Conservation (phyloP, 2,113 vertebrate species). For the Nycticebus coucang region DNA sequence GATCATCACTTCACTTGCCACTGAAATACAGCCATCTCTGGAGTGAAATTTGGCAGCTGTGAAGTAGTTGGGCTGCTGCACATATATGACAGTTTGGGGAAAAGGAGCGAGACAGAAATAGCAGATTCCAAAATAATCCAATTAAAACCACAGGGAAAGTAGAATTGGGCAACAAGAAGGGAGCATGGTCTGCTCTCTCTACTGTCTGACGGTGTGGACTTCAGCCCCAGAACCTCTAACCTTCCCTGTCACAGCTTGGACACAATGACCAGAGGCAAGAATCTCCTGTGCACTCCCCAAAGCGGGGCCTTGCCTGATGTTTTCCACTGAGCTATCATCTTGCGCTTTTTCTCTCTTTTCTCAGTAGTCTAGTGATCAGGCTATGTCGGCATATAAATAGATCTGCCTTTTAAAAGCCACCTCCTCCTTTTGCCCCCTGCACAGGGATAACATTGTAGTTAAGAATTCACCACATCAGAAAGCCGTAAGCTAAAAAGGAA, state of each 20-base stretch:
- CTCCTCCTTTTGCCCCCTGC: neutral
- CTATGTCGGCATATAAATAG: neutral
- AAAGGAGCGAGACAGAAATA: conserved; percentile 77
- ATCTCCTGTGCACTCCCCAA: fast-evolving
- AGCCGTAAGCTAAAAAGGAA: neutral
- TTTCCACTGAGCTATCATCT: neutral
- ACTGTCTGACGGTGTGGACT: neutral
- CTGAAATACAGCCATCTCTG: conserved; percentile 62
- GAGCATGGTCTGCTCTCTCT: neutral
- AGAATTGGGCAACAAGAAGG: conserved; percentile 38
- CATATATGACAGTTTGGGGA: conserved; percentile 73
- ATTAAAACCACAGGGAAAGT: conserved; percentile 72
- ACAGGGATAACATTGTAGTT: neutral
- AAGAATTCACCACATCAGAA: neutral
- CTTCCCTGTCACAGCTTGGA: neutral
- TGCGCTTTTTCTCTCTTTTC: neutral
- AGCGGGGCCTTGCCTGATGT: neutral
- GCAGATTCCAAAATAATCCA: conserved; percentile 78
- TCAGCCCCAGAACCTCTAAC: neutral
- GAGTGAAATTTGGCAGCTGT: conserved; percentile 72
- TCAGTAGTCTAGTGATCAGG: conserved; percentile 26
- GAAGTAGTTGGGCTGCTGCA: conserved; percentile 57
- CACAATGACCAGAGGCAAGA: neutral
- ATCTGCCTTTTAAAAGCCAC: neutral
- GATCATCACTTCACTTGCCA: neutral